A percentile compares a stretch with the other conserved stretches of the same genome.
Conservation (phyloP, 2,888 invertebrate species). For the Drosophila merina region DNA sequence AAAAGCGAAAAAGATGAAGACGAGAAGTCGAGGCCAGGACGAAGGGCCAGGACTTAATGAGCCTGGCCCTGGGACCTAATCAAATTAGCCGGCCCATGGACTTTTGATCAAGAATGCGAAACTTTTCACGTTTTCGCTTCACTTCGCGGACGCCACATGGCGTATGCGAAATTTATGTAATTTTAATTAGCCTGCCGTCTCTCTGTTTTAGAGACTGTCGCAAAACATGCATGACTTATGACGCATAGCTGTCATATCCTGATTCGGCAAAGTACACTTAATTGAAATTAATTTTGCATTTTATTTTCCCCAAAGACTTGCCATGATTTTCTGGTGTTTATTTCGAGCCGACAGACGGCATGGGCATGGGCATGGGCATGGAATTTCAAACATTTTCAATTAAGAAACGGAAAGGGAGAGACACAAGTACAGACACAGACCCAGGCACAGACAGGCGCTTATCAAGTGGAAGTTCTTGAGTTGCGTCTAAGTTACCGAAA, state of each 20-base stretch:
- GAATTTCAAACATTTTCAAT: slow-evolving; percentile 80
- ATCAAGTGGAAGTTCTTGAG: slow-evolving; percentile 54
- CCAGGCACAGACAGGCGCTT: slow-evolving; percentile 43
- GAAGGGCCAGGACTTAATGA: slow-evolving; percentile 64
- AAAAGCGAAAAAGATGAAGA: slow-evolving; percentile 3
- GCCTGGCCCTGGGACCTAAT: slow-evolving; percentile 65
- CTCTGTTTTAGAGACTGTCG: slow-evolving; percentile 7
- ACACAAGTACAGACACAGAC: background rate
- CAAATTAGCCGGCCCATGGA: slow-evolving; percentile 73
- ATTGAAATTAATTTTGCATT: slow-evolving; percentile 80
- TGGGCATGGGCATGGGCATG: slow-evolving; percentile 50
- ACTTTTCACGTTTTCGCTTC: slow-evolving; percentile 52
- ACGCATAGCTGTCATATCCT: slow-evolving; percentile 77
- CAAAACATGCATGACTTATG: slow-evolving; percentile 57
- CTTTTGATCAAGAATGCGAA: slow-evolving; percentile 63
- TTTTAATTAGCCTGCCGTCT: slow-evolving; percentile 67
- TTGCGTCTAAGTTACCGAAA: slow-evolving; percentile 71
- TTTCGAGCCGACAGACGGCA: slow-evolving; percentile 55
- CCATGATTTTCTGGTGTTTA: slow-evolving; percentile 14
- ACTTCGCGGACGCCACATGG: slow-evolving; percentile 65
- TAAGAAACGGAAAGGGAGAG: slow-evolving; percentile 50
- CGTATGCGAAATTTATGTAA: slow-evolving; percentile 72
- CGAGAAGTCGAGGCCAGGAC: slow-evolving; percentile 35
- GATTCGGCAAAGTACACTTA: slow-evolving; percentile 61
- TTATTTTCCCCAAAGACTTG: slow-evolving; percentile 29